Evolutionary conservation across 2,888 invertebrate species (phyloP), one percentile per base, ranked within the genome.

Genomic region (Metallyticus violacea): DNA sequence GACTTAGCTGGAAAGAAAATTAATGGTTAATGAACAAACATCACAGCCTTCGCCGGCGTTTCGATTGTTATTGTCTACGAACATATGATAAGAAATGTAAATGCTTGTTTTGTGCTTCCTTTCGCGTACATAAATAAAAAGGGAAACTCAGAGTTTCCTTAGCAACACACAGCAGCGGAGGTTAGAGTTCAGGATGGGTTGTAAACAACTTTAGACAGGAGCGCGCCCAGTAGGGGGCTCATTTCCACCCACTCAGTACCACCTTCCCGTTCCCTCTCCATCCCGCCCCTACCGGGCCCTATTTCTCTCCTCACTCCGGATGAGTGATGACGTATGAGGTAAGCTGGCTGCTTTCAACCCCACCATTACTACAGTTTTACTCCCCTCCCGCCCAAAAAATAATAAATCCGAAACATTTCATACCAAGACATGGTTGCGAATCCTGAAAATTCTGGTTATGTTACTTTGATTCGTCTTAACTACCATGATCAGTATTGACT

Each of bases 311-410:
- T 83, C 86, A 86, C 86, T 85, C 87, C 85, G 78, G 86, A 85
- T 84, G 87, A 81, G 82, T 87, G 86, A 88, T 88, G 88, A 88
- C 88, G 88, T 87, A 88, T 86, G 88, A 88, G 85, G 85, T 78
- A 83, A 80, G 77, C 81, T 78, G 81, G 86, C 81, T 81, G 9
- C 81, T 26, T 81, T 77, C 83, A 40, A 79, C 82, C 83, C 76
- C 81, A 40, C 82, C 79, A 82, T 40, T 78, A 85, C 84, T 86
- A 85, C 87, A 62, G 82, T 28, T 86, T 30, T 87, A 83, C 26
- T 26, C n/a, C n/a, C n/a, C n/a, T n/a, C n/a, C n/a, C n/a, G n/a
- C n/a, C n/a, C n/a, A n/a, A 80, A 85, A 85, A 85, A 85, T 85
- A 79, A 79, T 85, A 80, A 87, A 87, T 86, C 40, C 26, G 28